These are phyloP conservation scores for Acleris sparsana DNA, from an alignment of 2,888 invertebrate species.

Conservation along the genomic window DNA sequence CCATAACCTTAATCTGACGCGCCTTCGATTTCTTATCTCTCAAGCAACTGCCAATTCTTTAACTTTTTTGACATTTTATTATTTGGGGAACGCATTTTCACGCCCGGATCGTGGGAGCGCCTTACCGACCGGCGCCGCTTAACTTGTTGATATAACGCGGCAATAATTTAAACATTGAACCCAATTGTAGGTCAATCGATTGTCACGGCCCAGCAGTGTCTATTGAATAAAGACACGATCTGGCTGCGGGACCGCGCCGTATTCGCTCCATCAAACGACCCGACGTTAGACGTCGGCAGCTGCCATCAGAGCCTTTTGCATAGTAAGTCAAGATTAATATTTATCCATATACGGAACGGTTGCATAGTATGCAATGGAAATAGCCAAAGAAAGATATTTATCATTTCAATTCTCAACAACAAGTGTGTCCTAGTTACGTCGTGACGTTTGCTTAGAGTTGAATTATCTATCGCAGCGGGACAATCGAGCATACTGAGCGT, in stretches of 20 bases:
- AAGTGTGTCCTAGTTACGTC: constrained; percentile 29
- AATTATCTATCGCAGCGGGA: constrained; percentile 57
- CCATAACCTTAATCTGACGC: constrained; percentile 9
- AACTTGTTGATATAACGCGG: constrained; percentile 36
- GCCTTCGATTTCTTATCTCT: constrained; percentile 12
- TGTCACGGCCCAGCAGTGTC: constrained; percentile 78
- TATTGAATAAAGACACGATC: constrained; percentile 80
- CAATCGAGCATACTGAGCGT: constrained; percentile 76
- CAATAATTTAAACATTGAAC: constrained; percentile 67
- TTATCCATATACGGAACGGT: constrained; percentile 12
- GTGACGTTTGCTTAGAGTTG: constrained; percentile 22
- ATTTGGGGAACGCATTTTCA: not conserved
- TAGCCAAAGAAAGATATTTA: constrained; percentile 18
- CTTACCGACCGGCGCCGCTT: constrained; percentile 25
- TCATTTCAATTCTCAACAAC: constrained; percentile 35
- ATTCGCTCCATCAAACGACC: constrained; percentile 69
- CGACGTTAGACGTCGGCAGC: constrained; percentile 66
- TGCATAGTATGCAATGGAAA: constrained; percentile 23
- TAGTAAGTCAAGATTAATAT: constrained; percentile 57
- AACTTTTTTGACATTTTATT: not conserved
- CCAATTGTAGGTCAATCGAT: constrained; percentile 77
- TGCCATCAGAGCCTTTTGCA: constrained; percentile 78
- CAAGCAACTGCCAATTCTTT: constrained; percentile 6
- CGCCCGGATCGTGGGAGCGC: constrained; percentile 27
- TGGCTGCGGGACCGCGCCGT: constrained; percentile 77